Percentiles rank a stretch among this genome's conserved stretches.
phyloP scores from a whole-genome alignment of 2,888 invertebrate species.

The Torymus tubicola region DNA sequence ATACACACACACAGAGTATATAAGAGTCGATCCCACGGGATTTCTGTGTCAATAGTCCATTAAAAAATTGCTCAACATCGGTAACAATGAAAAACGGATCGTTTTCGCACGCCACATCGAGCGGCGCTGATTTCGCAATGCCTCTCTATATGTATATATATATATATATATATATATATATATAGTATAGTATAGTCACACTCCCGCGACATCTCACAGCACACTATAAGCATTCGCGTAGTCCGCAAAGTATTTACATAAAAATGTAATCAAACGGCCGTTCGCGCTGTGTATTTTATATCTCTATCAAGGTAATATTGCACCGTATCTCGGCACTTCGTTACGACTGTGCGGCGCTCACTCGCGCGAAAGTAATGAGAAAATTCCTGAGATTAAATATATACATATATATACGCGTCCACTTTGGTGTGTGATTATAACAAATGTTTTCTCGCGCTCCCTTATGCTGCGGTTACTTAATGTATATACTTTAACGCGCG shows the following conservation, averaged over 20 bases:
- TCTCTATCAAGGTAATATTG: slow-evolving; percentile 44
- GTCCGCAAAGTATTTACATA: slow-evolving; percentile 32
- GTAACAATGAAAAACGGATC: not conserved
- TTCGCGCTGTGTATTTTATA: slow-evolving; percentile 27
- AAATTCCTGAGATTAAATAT: slow-evolving; percentile 52
- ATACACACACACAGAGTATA: no score
- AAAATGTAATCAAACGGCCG: slow-evolving; percentile 30
- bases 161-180: no score
- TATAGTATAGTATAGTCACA: no score
- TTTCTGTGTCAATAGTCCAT: no score
- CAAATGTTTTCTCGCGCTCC: slow-evolving; percentile 24
- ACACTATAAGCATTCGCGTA: not conserved
- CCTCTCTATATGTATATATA: no score
- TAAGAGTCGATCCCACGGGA: not conserved
- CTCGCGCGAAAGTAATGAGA: slow-evolving; percentile 44
- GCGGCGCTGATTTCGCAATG: not conserved
- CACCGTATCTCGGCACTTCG: slow-evolving; percentile 29
- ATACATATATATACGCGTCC: no score
- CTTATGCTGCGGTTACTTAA: no score
- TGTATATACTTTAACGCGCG: no score
- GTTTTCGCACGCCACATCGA: not conserved
- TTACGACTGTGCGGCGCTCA: slow-evolving; percentile 7
- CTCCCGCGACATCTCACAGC: not conserved
- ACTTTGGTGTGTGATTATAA: slow-evolving; percentile 45
- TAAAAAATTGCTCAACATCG: no score